phyloP scores from a whole-genome alignment of 2,113 vertebrate genomes.

The Argyrosomus japonicus region DNA sequence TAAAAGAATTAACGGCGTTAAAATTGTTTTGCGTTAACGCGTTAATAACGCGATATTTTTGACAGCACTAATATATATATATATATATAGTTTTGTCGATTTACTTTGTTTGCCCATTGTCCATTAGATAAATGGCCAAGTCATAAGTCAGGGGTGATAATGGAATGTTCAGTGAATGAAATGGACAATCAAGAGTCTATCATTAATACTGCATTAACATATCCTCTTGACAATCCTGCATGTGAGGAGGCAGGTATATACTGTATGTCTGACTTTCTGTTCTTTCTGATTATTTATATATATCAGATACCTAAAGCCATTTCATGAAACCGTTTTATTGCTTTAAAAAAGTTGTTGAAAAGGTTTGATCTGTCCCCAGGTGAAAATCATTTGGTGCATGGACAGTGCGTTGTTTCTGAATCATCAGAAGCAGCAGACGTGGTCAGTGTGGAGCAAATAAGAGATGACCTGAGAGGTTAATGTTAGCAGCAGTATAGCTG shows the following conservation, averaged over 20 bases:
- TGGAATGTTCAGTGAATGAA: background rate
- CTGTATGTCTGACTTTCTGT: background rate
- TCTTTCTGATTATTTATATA: background rate
- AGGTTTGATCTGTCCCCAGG: no score
- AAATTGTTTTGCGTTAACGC: no score
- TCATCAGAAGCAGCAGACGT: no score
- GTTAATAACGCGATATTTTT: no score
- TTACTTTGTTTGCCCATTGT: constrained; percentile 1
- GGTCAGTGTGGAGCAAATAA: no score
- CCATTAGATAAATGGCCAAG: background rate
- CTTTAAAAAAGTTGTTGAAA: no score
- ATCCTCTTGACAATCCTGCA: background rate
- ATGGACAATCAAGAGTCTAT: background rate
- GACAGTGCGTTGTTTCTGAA: no score
- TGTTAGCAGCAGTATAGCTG: no score
- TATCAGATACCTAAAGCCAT: background rate
- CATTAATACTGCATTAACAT: background rate
- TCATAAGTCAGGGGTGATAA: background rate
- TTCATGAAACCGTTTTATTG: background rate
- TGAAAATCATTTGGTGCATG: background rate
- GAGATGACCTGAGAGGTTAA: no score
- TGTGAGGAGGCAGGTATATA: background rate
- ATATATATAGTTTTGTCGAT: constrained; percentile 29
- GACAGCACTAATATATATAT: no score
- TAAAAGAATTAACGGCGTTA: no score